Percentiles rank a stretch among this genome's conserved stretches.
Conservation (phyloP, 2,888 invertebrate genomes). For the Tetragonula carbonaria region DNA sequence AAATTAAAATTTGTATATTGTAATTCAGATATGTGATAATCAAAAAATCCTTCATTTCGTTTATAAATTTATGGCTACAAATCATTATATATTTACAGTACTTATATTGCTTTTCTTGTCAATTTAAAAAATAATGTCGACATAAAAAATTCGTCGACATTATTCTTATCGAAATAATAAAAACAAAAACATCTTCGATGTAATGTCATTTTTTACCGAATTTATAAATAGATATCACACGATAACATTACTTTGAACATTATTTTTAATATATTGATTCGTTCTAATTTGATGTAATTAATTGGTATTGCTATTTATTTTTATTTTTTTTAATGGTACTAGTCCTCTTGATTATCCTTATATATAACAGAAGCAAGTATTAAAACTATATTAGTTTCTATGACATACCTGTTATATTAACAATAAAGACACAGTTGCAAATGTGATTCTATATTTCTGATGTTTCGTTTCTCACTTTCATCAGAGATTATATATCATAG, state of each 20-base stretch:
- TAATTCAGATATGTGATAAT: slow-evolving; percentile 73
- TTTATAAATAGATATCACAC: slow-evolving; percentile 41
- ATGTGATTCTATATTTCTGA: slow-evolving; percentile 70
- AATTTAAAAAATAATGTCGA: slow-evolving; percentile 19
- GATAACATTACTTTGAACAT: slow-evolving; percentile 40
- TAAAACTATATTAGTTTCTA: slow-evolving; percentile 38
- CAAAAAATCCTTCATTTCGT: slow-evolving; percentile 40
- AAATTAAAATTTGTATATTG: slow-evolving; percentile 87
- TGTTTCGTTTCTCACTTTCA: slow-evolving; percentile 62
- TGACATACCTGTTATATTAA: slow-evolving; percentile 50
- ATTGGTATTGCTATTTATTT: slow-evolving; percentile 38
- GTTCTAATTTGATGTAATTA: slow-evolving; percentile 39
- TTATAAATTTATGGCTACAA: slow-evolving; percentile 43
- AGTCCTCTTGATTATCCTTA: slow-evolving; percentile 26
- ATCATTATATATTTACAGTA: slow-evolving; percentile 55
- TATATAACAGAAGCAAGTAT: slow-evolving; percentile 43
- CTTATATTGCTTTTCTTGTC: slow-evolving; percentile 39
- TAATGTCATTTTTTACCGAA: slow-evolving; percentile 17
- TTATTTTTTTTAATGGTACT: slow-evolving; percentile 13
- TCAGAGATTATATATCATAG: slow-evolving; percentile 62
- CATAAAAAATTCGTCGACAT: background rate
- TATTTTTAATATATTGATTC: slow-evolving; percentile 42
- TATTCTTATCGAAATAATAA: slow-evolving; percentile 31
- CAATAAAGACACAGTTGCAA: slow-evolving; percentile 67
- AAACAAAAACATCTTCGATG: slow-evolving; percentile 33